These are phyloP conservation scores for Apoderus coryli DNA, from an alignment of 2,888 invertebrate species.

Conservation along the genomic window DNA sequence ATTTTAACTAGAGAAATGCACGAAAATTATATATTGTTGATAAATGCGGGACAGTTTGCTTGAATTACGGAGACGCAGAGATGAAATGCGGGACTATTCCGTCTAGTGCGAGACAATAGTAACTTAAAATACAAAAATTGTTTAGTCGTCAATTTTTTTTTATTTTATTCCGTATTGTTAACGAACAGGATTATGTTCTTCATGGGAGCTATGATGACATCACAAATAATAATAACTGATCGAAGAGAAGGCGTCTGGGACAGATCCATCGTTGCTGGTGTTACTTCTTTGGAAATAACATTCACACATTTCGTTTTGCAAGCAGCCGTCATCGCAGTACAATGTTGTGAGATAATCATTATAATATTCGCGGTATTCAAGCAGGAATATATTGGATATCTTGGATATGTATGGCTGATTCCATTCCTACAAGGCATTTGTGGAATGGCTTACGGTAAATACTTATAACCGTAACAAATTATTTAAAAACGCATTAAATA, in stretches of 20 bases:
- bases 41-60: too few species aligned
- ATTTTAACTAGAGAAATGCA: too few species aligned
- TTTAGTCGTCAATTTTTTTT: not conserved
- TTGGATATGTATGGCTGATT: conserved; percentile 43
- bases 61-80: too few species aligned
- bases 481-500: too few species aligned
- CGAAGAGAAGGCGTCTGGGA: conserved; percentile 72
- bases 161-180: not conserved
- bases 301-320: conserved; percentile 68
- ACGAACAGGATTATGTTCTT: conserved; percentile 63
- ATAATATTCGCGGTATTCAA: conserved; percentile 47
- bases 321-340: conserved; percentile 46
- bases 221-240: conserved; percentile 66
- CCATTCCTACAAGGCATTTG: conserved; percentile 60
- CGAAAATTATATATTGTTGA: too few species aligned
- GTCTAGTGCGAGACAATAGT: too few species aligned
- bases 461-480: too few species aligned
- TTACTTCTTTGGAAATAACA: conserved; percentile 65
- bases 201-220: conserved; percentile 69
- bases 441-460: conserved; percentile 69
- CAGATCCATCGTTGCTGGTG: conserved; percentile 73
- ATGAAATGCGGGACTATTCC: too few species aligned
- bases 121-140: too few species aligned
- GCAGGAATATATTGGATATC: conserved; percentile 46
- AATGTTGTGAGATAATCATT: conserved; percentile 45